Evolutionary conservation across 1,140 invertebrate species (phyloP).

Genomic region (Pectinophora gossypiella): DNA sequence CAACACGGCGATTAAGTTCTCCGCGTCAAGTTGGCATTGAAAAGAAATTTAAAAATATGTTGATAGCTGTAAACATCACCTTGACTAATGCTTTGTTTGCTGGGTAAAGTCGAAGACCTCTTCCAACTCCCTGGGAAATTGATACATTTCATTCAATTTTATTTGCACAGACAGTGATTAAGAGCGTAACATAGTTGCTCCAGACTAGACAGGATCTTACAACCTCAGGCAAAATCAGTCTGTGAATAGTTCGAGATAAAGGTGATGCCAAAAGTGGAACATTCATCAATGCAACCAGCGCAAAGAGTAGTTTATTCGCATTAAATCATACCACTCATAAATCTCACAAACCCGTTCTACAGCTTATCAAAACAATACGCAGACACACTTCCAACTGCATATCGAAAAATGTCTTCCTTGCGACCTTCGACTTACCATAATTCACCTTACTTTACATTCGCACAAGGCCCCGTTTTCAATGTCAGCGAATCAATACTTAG

Average conservation of each 20-base stretch:
- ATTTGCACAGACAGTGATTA: neutral
- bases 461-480: conserved; percentile 47
- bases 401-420: conserved; percentile 54
- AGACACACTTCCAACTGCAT: conserved; percentile 63
- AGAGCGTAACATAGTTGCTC: neutral
- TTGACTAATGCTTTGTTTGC: neutral
- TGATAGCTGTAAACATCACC: neutral
- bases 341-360: conserved; percentile 73
- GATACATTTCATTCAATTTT: neutral
- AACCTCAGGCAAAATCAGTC: neutral
- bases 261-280: conserved; percentile 52
- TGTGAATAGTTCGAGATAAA: conserved; percentile 24
- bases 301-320: conserved; percentile 73
- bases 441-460: conserved; percentile 33
- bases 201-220: neutral
- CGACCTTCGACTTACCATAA: conserved; percentile 22
- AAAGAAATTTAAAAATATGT: neutral
- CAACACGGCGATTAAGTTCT: conserved; percentile 20
- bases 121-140: neutral
- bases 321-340: conserved; percentile 75
- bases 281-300: conserved; percentile 71
- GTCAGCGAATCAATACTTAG: conserved; percentile 26
- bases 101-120: neutral
- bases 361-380: conserved; percentile 76
- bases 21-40: neutral